phyloP scores from a whole-genome alignment of 1,140 invertebrate species.

The roundworm (Caenorhabditis elegans) region DNA sequence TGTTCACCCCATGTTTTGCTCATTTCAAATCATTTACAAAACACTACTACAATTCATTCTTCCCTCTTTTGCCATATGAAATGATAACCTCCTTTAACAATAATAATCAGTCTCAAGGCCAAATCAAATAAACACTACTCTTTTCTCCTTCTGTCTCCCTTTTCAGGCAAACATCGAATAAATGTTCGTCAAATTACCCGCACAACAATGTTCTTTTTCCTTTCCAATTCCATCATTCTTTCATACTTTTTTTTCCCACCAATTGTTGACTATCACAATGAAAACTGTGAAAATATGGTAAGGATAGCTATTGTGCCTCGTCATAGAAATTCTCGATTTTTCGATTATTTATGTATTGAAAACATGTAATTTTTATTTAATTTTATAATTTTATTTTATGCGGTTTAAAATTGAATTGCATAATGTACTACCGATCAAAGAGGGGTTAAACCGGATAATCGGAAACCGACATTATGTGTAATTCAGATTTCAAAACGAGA shows the following conservation, averaged over 20 bases:
- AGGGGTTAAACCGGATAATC: constrained; percentile 27
- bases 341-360: not conserved
- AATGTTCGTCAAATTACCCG: constrained; percentile 27
- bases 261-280: constrained; percentile 5
- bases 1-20: too few relatives aligned
- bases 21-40: too few relatives aligned
- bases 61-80: too few relatives aligned
- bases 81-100: not conserved
- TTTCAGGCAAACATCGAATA: constrained; percentile 30
- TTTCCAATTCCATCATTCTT: not conserved
- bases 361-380: too few relatives aligned
- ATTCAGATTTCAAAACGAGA: not conserved
- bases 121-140: constrained; percentile 26
- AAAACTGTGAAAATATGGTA: not conserved
- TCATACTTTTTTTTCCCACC: not conserved
- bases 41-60: too few relatives aligned
- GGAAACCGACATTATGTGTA: not conserved
- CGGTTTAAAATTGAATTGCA: not conserved
- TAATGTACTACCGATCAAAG: not conserved
- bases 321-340: not conserved
- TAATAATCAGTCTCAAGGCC: not conserved
- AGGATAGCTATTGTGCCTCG: not conserved
- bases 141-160: not conserved
- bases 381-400: not conserved
- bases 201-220: not conserved